Conservation (phyloP, 2,888 invertebrate genomes). For the Dascillus cervinus region DNA sequence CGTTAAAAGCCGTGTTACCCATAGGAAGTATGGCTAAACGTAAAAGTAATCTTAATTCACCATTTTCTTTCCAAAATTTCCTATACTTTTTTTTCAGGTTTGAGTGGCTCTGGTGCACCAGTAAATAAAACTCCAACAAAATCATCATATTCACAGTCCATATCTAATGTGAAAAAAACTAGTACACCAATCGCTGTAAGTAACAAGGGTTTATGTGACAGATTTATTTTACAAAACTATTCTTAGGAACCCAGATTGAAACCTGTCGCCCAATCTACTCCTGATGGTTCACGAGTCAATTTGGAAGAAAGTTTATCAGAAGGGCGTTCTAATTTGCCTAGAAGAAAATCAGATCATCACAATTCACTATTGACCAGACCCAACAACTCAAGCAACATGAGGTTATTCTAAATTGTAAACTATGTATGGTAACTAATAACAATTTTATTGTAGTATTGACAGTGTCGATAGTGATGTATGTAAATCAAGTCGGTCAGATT, state of each 20-base stretch:
- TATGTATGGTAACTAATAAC: too few relatives aligned
- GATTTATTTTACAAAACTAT: slow-evolving; percentile 1
- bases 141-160: not conserved
- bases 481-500: slow-evolving; percentile 11
- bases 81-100: too few relatives aligned
- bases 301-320: slow-evolving; percentile 6
- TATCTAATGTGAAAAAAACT: slow-evolving; percentile 11
- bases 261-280: slow-evolving; percentile 22
- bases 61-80: too few relatives aligned
- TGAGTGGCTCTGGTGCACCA: too few relatives aligned
- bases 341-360: slow-evolving; percentile 12
- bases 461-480: slow-evolving; percentile 4
- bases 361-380: slow-evolving; percentile 16
- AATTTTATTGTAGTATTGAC: too few relatives aligned
- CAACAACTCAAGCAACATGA: slow-evolving; percentile 5
- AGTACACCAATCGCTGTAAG: slow-evolving; percentile 19
- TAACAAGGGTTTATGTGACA: not conserved
- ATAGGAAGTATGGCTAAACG: slow-evolving; percentile 19
- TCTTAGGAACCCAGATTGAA: slow-evolving; percentile 14
- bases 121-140: slow-evolving; percentile 8
- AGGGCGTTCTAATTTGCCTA: slow-evolving; percentile 10
- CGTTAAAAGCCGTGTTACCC: slow-evolving; percentile 22
- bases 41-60: too few relatives aligned
- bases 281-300: slow-evolving; percentile 7
- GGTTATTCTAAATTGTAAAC: too few relatives aligned